Percentiles rank a stretch among this genome's conserved stretches.
Evolutionary conservation across 2,113 vertebrate species (phyloP).

Genomic region (Cyprinodon tularosa): DNA sequence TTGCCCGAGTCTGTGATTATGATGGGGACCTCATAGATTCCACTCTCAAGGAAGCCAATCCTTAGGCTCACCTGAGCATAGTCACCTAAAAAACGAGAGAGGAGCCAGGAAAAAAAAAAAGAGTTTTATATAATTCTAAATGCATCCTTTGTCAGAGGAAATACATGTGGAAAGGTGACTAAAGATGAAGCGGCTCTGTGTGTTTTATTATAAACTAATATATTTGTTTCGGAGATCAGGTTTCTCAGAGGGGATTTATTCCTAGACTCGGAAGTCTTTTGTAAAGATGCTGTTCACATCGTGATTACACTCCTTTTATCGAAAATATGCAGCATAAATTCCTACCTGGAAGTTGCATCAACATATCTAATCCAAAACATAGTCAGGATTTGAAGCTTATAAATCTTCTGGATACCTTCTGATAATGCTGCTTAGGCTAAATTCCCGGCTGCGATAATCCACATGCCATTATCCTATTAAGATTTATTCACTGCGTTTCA

Average conservation of each 20-base stretch:
- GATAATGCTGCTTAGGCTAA: constrained; percentile 74
- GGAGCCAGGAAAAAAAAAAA: constrained; percentile 16
- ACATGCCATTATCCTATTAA: constrained; percentile 73
- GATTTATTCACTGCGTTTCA: constrained; percentile 64
- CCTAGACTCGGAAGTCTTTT: constrained; percentile 35
- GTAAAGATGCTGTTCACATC: constrained; percentile 37
- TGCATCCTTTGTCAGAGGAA: constrained; percentile 9
- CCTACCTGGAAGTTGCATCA: constrained; percentile 73
- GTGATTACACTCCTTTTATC: constrained; percentile 53
- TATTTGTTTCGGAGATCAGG: constrained; percentile 11
- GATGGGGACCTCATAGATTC: constrained; percentile 93
- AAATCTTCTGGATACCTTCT: constrained; percentile 72
- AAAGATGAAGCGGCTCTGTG: constrained; percentile 19
- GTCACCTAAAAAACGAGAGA: constrained; percentile 81
- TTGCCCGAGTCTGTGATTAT: constrained; percentile 97
- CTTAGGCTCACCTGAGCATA: constrained; percentile 91
- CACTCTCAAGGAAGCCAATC: constrained; percentile 91
- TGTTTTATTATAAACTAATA: constrained; percentile 37
- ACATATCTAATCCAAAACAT: constrained; percentile 73
- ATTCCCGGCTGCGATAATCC: constrained; percentile 73
- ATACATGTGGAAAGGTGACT: constrained; percentile 3
- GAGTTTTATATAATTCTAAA: constrained; percentile 3
- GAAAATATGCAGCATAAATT: constrained; percentile 48
- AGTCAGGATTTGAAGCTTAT: constrained; percentile 66
- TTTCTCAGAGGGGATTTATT: constrained; percentile 52